These are phyloP conservation scores for Limonius californicus DNA, from an alignment of 1,140 invertebrate genomes.

Conservation along the genomic window DNA sequence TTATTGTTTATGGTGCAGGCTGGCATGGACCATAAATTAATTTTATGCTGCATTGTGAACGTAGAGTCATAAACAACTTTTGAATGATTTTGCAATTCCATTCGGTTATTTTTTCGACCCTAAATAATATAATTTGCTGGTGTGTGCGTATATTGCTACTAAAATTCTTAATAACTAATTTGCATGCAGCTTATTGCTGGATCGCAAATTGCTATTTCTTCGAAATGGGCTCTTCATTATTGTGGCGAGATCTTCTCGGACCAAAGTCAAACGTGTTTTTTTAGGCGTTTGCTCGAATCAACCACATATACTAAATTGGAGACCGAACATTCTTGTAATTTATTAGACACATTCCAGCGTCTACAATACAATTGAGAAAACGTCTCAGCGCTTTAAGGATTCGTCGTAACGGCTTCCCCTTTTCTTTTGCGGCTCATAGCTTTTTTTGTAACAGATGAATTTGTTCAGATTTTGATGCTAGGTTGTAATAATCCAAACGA, in stretches of 20 bases:
- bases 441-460: background rate
- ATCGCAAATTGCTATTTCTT: background rate
- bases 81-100: constrained; percentile 16
- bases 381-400: background rate
- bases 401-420: background rate
- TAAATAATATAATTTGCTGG: background rate
- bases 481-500: background rate
- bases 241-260: background rate
- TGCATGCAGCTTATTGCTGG: background rate
- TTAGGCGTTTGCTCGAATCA: background rate
- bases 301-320: background rate
- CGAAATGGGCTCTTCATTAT: background rate
- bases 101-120: background rate
- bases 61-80: constrained; percentile 20
- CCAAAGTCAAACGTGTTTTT: constrained; percentile 1
- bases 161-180: constrained; percentile 2
- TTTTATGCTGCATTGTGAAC: constrained; percentile 20
- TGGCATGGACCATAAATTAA: constrained; percentile 21
- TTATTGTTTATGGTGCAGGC: constrained; percentile 21
- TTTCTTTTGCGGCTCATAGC: background rate
- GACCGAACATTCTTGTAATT: background rate
- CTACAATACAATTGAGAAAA: background rate
- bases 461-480: background rate
- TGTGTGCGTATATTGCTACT: background rate
- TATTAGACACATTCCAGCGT: background rate